Percentiles rank a stretch among this genome's conserved stretches.
Evolutionary conservation across 1,140 invertebrate species (phyloP).

Genomic region (Anagrus nilaparvatae): DNA sequence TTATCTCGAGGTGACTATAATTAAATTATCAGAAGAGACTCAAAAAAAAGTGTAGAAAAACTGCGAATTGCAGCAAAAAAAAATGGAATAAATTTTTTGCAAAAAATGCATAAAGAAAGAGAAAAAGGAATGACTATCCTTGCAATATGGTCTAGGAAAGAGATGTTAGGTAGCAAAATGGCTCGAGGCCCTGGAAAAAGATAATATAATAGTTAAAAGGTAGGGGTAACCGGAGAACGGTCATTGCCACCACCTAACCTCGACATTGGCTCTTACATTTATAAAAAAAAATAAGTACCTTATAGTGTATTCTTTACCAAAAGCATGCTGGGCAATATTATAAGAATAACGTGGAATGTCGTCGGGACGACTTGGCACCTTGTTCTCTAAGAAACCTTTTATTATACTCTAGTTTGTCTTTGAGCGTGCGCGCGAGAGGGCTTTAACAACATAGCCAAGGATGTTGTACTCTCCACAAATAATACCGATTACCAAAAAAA

Average conservation of each 20-base stretch:
- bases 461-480: no score
- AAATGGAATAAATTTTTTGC: constrained; percentile 4
- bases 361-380: constrained; percentile 12
- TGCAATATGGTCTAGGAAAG: background rate
- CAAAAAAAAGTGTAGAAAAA: no score
- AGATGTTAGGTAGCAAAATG: constrained; percentile 4
- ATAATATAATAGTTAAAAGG: constrained; percentile 13
- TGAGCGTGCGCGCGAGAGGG: background rate
- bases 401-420: constrained; percentile 11
- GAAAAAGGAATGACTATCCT: background rate
- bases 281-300: background rate
- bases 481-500: no score
- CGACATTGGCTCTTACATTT: constrained; percentile 21
- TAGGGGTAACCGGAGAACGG: constrained; percentile 31
- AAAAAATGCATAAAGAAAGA: background rate
- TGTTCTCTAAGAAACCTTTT: no score
- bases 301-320: no score
- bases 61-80: no score
- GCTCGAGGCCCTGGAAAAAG: constrained; percentile 6
- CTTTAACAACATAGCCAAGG: no score
- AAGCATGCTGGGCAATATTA: constrained; percentile 8
- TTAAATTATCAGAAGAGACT: no score
- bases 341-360: constrained; percentile 14
- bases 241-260: constrained; percentile 42
- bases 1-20: no score